Evolutionary conservation across 2,888 invertebrate genomes (phyloP).

Genomic region (Euphydryas editha): DNA sequence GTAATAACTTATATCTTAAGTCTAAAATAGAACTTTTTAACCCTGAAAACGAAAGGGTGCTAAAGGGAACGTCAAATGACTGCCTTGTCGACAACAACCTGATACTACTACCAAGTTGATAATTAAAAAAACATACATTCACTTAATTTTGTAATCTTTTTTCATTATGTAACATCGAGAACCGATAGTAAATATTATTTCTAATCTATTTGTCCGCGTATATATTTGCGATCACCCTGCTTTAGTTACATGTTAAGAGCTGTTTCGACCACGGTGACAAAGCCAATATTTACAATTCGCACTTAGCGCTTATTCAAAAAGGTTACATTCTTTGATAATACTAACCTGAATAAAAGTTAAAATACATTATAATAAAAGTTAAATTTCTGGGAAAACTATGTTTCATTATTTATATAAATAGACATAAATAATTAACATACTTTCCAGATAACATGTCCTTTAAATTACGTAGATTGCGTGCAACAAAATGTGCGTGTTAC

Average conservation of each 20-base stretch:
- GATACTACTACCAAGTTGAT: too few relatives aligned
- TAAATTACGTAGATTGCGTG: slow-evolving; percentile 57
- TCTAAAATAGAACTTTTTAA: slow-evolving; percentile 5
- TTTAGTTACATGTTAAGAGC: slow-evolving; percentile 57
- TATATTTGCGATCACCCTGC: slow-evolving; percentile 59
- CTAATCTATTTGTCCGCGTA: slow-evolving; percentile 58
- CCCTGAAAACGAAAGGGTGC: slow-evolving; percentile 2
- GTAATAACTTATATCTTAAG: slow-evolving; percentile 4
- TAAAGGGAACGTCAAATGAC: background rate
- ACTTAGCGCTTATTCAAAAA: slow-evolving; percentile 52
- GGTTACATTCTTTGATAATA: slow-evolving; percentile 11
- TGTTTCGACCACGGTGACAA: slow-evolving; percentile 57
- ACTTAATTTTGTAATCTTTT: background rate
- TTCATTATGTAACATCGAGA: slow-evolving; percentile 40
- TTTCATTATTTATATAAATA: slow-evolving; percentile 28
- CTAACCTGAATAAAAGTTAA: slow-evolving; percentile 13
- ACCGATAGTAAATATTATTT: slow-evolving; percentile 51
- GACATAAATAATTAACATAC: slow-evolving; percentile 36
- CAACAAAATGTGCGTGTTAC: slow-evolving; percentile 59
- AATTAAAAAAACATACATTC: background rate
- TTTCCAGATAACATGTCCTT: slow-evolving; percentile 35
- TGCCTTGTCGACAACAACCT: too few relatives aligned
- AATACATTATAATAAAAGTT: background rate
- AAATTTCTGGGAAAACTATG: slow-evolving; percentile 1
- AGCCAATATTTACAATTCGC: slow-evolving; percentile 65